Evolutionary conservation across 2,888 invertebrate species (phyloP), one percentile per base, ranked within the genome.

Genomic region (Amblyjoppa proteus): DNA sequence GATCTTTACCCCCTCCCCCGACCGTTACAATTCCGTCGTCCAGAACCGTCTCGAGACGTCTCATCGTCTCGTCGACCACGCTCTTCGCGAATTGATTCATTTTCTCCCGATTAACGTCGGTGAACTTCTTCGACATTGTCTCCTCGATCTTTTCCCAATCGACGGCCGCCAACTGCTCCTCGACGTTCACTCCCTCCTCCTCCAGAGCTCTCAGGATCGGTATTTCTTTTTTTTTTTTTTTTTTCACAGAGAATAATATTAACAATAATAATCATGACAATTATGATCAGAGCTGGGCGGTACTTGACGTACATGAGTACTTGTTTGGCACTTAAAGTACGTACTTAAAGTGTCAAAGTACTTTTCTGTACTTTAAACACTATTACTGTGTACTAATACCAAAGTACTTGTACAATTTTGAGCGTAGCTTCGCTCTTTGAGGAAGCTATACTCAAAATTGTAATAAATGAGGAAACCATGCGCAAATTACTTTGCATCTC

Each of bases 31-130:
- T n/a, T 2, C 66, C 76, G 11, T 73, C 71, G 9, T 51, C 84
- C 49, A 87, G 28, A 13, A 86, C 87, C 28, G 28, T 64, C 53
- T 75, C 84, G 53, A 88, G 64, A 45, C 86, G 78, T 38, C 53
- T 82, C 74, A 89, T 86, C 11, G 88, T 85, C 45, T 78, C 87
- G 58, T 88, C 81, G 7, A 88, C 84, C 3, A 88, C 66, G 9
- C 79, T 84, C 38, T 86, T 82, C 7, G 85, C 84, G n/a, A 89
- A 88, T 56, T 68, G 13, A 7, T 87, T 76, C 71, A 88, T 77
- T 16, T 77, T 82, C 7, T 70, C 56, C 45, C 87, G 86, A 58
- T 87, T 83, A 6, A 56, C 34, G 16, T 73, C 49, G 2, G 86
- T 69, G 13, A 87, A 74, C 81, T 80, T 85, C 9, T 80, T 73